A percentile compares a stretch with the other conserved stretches of the same genome.
Conservation (phyloP, 2,113 vertebrate genomes). For the Myotis lucifugus region DNA sequence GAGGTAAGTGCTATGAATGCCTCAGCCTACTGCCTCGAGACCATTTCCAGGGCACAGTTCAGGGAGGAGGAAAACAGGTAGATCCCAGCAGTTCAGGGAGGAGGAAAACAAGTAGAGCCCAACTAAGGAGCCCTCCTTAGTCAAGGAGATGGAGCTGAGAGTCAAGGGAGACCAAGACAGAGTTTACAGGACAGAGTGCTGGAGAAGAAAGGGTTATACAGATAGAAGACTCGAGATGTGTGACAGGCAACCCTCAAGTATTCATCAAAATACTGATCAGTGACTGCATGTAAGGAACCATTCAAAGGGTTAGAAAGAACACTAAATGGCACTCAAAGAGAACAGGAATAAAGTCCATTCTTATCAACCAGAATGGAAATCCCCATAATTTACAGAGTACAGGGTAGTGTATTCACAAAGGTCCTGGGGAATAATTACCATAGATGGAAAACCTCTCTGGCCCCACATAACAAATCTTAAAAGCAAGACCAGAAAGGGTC, state of each 20-base stretch:
- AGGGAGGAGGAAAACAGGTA: neutral
- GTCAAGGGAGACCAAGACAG: neutral
- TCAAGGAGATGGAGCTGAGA: neutral
- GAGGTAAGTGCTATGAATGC: neutral
- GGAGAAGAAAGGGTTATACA: neutral
- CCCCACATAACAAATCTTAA: conserved; percentile 15
- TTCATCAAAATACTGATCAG: neutral
- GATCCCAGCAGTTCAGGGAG: neutral
- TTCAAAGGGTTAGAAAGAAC: neutral
- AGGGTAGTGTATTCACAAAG: neutral
- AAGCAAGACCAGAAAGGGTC: neutral
- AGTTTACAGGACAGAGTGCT: neutral
- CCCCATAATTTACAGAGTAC: neutral
- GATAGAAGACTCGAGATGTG: neutral
- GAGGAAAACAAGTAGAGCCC: neutral
- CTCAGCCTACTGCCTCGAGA: neutral
- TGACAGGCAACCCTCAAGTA: neutral
- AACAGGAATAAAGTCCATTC: neutral
- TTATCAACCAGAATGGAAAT: neutral
- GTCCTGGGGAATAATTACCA: neutral
- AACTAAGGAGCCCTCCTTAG: neutral
- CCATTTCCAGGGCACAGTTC: neutral
- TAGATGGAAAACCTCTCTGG: neutral
- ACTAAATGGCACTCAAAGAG: neutral
- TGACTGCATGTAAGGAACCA: neutral